Conservation (phyloP, 2,113 vertebrate species). For the Bubo blakistoni region DNA sequence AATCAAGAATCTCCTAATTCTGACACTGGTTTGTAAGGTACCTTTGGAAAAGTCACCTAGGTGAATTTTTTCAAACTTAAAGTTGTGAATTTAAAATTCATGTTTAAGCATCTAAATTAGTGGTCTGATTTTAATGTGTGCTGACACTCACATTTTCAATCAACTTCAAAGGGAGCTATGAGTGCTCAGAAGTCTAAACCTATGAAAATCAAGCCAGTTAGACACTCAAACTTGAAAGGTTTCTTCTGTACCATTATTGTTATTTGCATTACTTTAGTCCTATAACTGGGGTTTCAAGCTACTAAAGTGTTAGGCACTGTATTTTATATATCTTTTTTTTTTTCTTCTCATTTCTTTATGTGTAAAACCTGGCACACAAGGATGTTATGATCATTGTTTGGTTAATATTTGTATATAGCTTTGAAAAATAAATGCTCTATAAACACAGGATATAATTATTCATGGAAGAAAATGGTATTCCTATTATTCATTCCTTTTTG, state of each 20-base stretch:
- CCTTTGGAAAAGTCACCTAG: not conserved
- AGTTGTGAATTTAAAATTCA: conserved; percentile 19
- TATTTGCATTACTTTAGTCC: conserved; percentile 45
- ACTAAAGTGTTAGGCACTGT: not conserved
- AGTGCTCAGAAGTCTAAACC: conserved; percentile 62
- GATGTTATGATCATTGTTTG: not conserved
- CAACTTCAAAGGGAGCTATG: conserved; percentile 46
- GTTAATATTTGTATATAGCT: not conserved
- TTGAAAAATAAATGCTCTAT: not conserved
- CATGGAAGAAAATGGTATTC: conserved; percentile 6
- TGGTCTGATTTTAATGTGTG: conserved; percentile 64
- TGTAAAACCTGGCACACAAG: not conserved
- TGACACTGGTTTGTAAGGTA: not conserved
- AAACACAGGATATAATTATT: not conserved
- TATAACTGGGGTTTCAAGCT: too few relatives aligned
- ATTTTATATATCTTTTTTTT: not conserved
- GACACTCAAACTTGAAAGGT: conserved; percentile 59
- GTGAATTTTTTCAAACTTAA: conserved; percentile 3
- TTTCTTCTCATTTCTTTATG: not conserved
- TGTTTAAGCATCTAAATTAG: conserved; percentile 61
- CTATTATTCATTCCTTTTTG: not conserved
- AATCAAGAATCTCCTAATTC: not conserved
- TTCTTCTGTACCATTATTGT: conserved; percentile 44
- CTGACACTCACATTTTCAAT: conserved; percentile 58
- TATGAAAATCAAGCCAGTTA: conserved; percentile 64